These are phyloP conservation scores for Trachelus tabidus DNA, from an alignment of 2,888 invertebrate genomes.

Conservation along the genomic window DNA sequence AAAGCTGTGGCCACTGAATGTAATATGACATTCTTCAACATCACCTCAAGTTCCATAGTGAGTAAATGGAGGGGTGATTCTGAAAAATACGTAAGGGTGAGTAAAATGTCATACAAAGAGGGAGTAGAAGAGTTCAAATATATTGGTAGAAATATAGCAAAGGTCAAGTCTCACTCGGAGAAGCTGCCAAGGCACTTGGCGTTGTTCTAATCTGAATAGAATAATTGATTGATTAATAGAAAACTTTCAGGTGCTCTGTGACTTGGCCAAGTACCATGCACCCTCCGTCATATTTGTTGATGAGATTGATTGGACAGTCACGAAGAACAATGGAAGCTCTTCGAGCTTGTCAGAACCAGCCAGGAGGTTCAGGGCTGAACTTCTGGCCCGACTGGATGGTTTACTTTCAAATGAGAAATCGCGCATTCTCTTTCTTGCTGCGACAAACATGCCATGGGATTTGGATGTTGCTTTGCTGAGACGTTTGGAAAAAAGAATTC, in stretches of 20 bases:
- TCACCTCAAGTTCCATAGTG: slow-evolving; percentile 88
- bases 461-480: slow-evolving; percentile 89
- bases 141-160: no score
- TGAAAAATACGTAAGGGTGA: slow-evolving; percentile 88
- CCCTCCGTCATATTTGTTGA: slow-evolving; percentile 94
- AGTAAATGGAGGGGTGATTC: slow-evolving; percentile 98
- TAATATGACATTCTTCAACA: slow-evolving; percentile 87
- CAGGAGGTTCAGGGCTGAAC: slow-evolving; percentile 87
- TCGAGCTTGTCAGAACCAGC: slow-evolving; percentile 70
- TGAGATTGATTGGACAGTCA: slow-evolving; percentile 88
- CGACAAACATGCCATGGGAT: slow-evolving; percentile 94
- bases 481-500: slow-evolving; percentile 87
- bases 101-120: slow-evolving; percentile 23
- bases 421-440: slow-evolving; percentile 83
- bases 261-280: slow-evolving; percentile 84
- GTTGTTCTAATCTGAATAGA: background rate
- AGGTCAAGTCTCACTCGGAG: background rate
- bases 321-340: slow-evolving; percentile 61
- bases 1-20: slow-evolving; percentile 89
- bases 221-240: background rate
- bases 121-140: no score
- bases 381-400: slow-evolving; percentile 89
- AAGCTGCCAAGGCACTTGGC: no score
- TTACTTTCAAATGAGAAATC: slow-evolving; percentile 70
- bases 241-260: slow-evolving; percentile 79